phyloP scores from a whole-genome alignment of 2,888 invertebrate genomes.

The Epinotia ramella region DNA sequence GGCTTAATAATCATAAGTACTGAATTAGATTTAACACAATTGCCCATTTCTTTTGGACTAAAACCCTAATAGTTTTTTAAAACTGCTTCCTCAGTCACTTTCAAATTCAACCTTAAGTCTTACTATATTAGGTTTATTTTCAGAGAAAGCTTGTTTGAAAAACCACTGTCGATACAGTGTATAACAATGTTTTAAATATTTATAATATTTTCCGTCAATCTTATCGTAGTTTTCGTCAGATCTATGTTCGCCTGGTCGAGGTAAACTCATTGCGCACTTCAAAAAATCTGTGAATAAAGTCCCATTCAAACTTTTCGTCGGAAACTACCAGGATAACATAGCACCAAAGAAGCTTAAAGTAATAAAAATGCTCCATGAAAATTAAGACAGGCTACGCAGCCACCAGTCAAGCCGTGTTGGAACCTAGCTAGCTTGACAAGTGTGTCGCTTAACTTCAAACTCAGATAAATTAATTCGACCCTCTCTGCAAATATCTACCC shows the following conservation, averaged over 20 bases:
- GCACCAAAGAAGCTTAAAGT: not conserved
- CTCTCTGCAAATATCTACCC: too few species aligned
- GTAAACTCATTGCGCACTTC: not conserved
- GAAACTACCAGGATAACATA: not conserved
- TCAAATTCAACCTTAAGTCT: not conserved
- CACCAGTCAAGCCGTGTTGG: too few species aligned
- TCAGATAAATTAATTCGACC: too few species aligned
- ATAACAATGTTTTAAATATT: slow-evolving; percentile 11
- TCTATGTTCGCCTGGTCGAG: not conserved
- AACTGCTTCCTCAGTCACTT: not conserved
- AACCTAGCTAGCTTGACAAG: too few species aligned
- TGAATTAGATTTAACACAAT: not conserved
- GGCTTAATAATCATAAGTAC: not conserved
- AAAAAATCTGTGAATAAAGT: too few species aligned
- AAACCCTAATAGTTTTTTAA: too few species aligned
- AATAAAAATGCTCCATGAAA: not conserved
- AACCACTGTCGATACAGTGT: not conserved
- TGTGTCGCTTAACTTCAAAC: too few species aligned
- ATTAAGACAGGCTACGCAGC: not conserved
- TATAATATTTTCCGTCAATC: not conserved
- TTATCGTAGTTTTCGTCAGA: not conserved
- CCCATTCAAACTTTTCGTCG: not conserved
- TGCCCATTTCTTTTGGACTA: not conserved
- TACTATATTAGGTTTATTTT: not conserved
- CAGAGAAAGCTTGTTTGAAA: not conserved